Evolutionary conservation across 2,797 vertebrate species (phyloP), one percentile per base, ranked within the genome.

Genomic region (Rhinichthys osculus): DNA sequence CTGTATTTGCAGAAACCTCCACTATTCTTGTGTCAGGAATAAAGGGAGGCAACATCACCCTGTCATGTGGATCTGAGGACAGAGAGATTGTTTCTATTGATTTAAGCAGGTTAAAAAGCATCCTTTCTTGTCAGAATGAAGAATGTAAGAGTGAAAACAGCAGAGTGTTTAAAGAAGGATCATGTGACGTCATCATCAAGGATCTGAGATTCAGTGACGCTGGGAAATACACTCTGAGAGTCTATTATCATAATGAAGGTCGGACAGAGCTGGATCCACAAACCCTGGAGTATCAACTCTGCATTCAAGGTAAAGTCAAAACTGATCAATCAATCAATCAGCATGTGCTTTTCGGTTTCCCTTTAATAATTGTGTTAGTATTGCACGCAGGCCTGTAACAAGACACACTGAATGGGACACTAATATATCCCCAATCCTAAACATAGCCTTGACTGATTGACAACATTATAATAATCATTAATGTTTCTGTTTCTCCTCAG

Each of bases 191-290:
- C 10, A 7, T 77, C 33, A 35, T 77, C 30, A 57, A 38, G 50
- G 10, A 77, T 77, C 30, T 77, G 33, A 77, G 17, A 44, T n/a
- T 77, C 30, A 77, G 30, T 35, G 74, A 77, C 0, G 74, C 74
- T 57, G 74, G 74, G 7, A 77, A 54, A 57, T 77, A 77, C 74
- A 0, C 4, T 38, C 7, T 77, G 5, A 38, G 2, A 38, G 11
- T 77, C 5, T 1, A 54, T 16, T 35, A 35, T 40, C 23, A 21
- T 1, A 13, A 35, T 6, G 1, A 5, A 1, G 38, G 38, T 77
- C 47, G 13, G 9, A 1, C 1, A 23, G 19, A 21, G 0, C 0
- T 10, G 17, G 17, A 17, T 1, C 7, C 0, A 11, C 27, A 19
- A 44, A 47, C 8, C 70, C n/a, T 3, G 27, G 19, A 9, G 2